phyloP scores from a whole-genome alignment of 2,113 vertebrate genomes.

The Plotosus lineatus region DNA sequence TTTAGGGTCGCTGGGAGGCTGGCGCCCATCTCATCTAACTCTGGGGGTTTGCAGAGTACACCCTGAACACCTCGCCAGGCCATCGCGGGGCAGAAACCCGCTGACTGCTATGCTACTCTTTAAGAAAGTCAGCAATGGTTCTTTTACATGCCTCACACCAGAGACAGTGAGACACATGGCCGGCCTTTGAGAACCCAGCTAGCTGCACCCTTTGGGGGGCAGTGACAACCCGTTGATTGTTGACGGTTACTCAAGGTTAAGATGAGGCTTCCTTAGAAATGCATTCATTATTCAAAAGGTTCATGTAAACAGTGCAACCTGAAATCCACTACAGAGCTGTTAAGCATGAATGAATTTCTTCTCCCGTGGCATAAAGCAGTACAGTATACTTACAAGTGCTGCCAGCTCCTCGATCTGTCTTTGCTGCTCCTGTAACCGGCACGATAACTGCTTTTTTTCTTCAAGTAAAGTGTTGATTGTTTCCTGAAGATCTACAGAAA shows the following conservation, averaged over 20 bases:
- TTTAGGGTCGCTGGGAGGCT: too few species aligned
- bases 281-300: slow-evolving; percentile 40
- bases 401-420: slow-evolving; percentile 69
- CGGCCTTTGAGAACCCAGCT: too few species aligned
- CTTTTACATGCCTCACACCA: too few species aligned
- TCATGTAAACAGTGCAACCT: not conserved
- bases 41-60: too few species aligned
- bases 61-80: too few species aligned
- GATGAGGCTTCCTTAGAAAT: slow-evolving; percentile 16
- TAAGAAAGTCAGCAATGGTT: too few species aligned
- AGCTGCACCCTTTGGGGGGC: too few species aligned
- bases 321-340: not conserved
- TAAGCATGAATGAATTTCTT: not conserved
- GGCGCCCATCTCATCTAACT: too few species aligned
- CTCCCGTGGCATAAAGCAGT: not conserved
- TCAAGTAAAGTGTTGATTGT: slow-evolving; percentile 71
- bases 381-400: slow-evolving; percentile 62
- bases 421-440: slow-evolving; percentile 76
- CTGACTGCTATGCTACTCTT: too few species aligned
- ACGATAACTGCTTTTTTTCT: slow-evolving; percentile 74
- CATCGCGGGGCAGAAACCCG: too few species aligned
- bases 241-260: not conserved
- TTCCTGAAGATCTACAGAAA: slow-evolving; percentile 70
- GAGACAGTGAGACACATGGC: too few species aligned
- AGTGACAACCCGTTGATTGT: too few species aligned